Base-by-base conservation (phyloP, 2,888 invertebrate genomes). In the Polylopha cassiicola region DNA sequence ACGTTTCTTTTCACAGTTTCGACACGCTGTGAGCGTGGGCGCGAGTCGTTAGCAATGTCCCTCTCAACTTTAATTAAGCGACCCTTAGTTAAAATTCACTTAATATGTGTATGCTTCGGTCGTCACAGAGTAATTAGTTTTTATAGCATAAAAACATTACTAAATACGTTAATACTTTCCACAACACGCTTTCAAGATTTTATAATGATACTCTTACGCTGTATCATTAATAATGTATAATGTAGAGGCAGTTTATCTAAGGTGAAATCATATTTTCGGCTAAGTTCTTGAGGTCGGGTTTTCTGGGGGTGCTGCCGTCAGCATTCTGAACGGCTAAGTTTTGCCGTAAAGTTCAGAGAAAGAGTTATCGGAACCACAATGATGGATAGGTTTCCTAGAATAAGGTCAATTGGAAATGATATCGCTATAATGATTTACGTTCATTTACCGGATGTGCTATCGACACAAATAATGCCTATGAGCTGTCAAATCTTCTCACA, bases 281-380 rank as follows among this genome's bases (percentile, higher is more conserved):
- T n/a, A n/a, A n/a, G n/a, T n/a, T n/a, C n/a, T n/a, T n/a, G n/a
- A n/a, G n/a, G n/a, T 17, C 2, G 17, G 22, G 22, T 18, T 9
- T 23, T 22, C 28, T 14, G 10, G 10, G 39, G 32, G 39, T 28
- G 9, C 15, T 13, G 29, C 11, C 15, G 37, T 18, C 30, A 18
- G 30, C 5, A 17, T 9, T 18, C 10, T 30, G 37, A 37, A 30
- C 29, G 23, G 30, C 31, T 37, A 29, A 37, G 37, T 37, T 30
- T 37, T 30, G 30, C 30, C 16, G 27, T 22, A 27, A 39, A 17
- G 31, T 21, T 32, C 26, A 9, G 26, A 9, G 20, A 22, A 33
- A 29, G 39, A 33, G 28, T 24, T 39, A 28, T 34, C 18, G 10
- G 33, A 6, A 22, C 29, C 28, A 17, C 17, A 16, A 27, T 7